Conservation (phyloP, 2,113 vertebrate genomes). For the Labeo rohita region DNA sequence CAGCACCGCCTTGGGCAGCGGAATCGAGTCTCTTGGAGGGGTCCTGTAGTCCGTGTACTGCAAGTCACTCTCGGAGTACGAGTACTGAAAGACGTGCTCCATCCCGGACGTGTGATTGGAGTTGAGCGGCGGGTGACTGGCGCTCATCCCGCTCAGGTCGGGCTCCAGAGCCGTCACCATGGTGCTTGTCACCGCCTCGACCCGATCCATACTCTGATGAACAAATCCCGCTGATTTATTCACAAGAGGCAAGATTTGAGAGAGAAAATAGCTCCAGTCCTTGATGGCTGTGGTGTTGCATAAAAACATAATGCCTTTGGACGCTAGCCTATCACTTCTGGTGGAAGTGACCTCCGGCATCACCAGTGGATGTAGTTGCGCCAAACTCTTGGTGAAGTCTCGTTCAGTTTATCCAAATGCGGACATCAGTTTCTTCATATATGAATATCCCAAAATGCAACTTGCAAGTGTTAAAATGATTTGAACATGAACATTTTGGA, state of each 20-base stretch:
- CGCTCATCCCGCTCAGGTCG: constrained; percentile 75
- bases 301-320: constrained; percentile 77
- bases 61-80: constrained; percentile 82
- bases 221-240: constrained; percentile 83
- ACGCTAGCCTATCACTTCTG: not conserved
- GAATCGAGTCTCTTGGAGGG: constrained; percentile 79
- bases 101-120: constrained; percentile 82
- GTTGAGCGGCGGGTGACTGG: constrained; percentile 79
- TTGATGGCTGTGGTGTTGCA: constrained; percentile 87
- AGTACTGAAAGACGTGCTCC: constrained; percentile 84
- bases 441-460: not conserved
- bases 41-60: constrained; percentile 84
- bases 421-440: not conserved
- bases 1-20: constrained; percentile 87
- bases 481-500: not conserved
- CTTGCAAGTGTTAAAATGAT: not conserved
- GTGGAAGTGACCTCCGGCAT: constrained; percentile 33
- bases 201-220: constrained; percentile 70
- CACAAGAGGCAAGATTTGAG: constrained; percentile 84
- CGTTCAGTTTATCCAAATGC: not conserved
- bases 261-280: constrained; percentile 87
- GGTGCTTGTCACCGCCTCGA: constrained; percentile 80
- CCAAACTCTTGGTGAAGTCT: constrained; percentile 31
- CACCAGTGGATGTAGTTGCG: constrained; percentile 6
- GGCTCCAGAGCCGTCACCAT: constrained; percentile 84